Evolutionary conservation across 2,113 vertebrate genomes (phyloP), one percentile per base, ranked within the genome.

Genomic region (Sigmodon hispidus): DNA sequence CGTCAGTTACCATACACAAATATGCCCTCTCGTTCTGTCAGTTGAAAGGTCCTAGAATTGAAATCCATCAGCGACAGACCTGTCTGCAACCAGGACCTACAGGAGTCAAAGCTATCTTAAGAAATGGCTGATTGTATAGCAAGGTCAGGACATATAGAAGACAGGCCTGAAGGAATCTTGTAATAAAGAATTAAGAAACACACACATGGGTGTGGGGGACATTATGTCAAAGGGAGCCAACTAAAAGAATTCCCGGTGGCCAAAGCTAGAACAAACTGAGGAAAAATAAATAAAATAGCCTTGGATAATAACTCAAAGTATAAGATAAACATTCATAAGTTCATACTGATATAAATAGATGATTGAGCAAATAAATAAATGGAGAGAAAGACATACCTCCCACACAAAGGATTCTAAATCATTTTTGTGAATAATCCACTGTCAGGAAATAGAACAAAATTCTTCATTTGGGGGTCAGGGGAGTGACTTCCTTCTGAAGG

Each of bases 201-300:
- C 10, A 48, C 40, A 63, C 40, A 48, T 4, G n/a, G n/a, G n/a
- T n/a, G n/a, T n/a, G n/a, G n/a, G n/a, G n/a, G n/a, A 16, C 22
- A 1, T 8, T 83, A 13, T 69, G 80, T 80, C 69, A 45, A 52
- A 79, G 45, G 91, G 65, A 57, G 26, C 61, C 48, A 67, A n/a
- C 43, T 36, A 3, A 90, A 63, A 59, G 67, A 92, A 29, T 24
- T 65, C 86, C 48, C 59, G 15, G 5, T 69, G 81, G 43, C 83
- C 65, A 75, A 29, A 7, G 3, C 22, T 75, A 70, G 85, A 90
- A 52, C 17, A 43, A 67, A 73, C 67, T 65, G 72, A 93, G 55
- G 24, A 75, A 91, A 94, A 91, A 87, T 87, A 89, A 96, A 91
- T 69, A 90, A 93, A 91, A 13, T 45, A 90, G 29, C 69, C 11